Evolutionary conservation across 2,888 invertebrate genomes (phyloP), one percentile per base, ranked within the genome.

Genomic region (Ophion obscuratus): DNA sequence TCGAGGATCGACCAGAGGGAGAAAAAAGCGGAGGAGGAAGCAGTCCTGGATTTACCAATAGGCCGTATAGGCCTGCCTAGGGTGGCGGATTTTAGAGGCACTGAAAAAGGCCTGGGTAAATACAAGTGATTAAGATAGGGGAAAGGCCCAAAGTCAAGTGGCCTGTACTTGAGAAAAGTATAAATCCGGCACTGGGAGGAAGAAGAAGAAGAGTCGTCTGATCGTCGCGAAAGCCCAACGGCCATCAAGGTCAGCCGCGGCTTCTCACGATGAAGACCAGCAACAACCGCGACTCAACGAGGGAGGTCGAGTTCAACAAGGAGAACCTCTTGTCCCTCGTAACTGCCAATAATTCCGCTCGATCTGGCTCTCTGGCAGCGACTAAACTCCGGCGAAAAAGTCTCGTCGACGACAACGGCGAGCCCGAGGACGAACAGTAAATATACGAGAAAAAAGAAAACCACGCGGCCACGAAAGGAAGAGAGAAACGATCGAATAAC

Each of bases 191-290:
- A 31, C 47, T 64, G n/a, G 53, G 77, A 77, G 53, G 40, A 67
- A 74, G 71, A 78, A 40, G 61, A 57, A 68, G 86, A 81, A 73
- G 73, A 81, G 53, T 81, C 78, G 74, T 81, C 78, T 61, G 27
- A 27, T 9, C 79, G 62, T 71, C 82, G 82, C 85, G 88, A 86
- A 40, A 84, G 71, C 87, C 83, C 86, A 81, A 88, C 81, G 67
- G 47, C 82, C 84, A 85, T 90, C 88, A 91, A 92, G 89, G 91
- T 92, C 85, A 91, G 91, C 83, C 88, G 88, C 77, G 88, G 36
- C 47, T 70, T 70, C 84, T 75, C 90, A 82, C 90, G 84, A 88
- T 81, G 88, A 90, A 88, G 85, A 75, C 61, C 40, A 76, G 64
- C 80, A 44, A 44, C 64, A 61, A 61, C 53, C 67, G 59, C 64